Evolutionary conservation across 2,888 invertebrate species (phyloP).

Genomic region (Nomada ruficornis): DNA sequence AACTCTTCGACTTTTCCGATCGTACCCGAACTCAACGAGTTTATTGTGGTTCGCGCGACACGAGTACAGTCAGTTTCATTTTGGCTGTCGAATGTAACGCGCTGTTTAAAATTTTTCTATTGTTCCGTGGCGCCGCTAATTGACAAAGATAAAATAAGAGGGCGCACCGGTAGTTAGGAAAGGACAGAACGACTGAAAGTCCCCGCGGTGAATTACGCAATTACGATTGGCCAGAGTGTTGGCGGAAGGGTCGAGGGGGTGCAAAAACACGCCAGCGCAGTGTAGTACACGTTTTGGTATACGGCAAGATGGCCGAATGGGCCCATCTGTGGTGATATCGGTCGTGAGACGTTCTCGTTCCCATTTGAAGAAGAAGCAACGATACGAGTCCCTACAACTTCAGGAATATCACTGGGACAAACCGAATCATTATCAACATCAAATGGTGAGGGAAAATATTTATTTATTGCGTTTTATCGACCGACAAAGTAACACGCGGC

Average conservation of each 20-base stretch:
- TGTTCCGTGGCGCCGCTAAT: slow-evolving; percentile 31
- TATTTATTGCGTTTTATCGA: background rate
- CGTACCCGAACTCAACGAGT: no score
- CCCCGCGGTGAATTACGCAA: slow-evolving; percentile 55
- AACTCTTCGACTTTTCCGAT: background rate
- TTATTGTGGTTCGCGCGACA: background rate
- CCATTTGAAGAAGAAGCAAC: slow-evolving; percentile 62
- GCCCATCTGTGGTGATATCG: slow-evolving; percentile 79
- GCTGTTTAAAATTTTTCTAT: slow-evolving; percentile 11
- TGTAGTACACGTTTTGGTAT: slow-evolving; percentile 68
- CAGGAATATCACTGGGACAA: slow-evolving; percentile 54
- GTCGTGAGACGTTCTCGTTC: slow-evolving; percentile 74
- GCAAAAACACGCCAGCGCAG: slow-evolving; percentile 62
- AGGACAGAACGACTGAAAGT: slow-evolving; percentile 31
- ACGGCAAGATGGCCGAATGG: slow-evolving; percentile 78
- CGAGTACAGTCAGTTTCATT: background rate
- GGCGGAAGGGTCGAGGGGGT: slow-evolving; percentile 19
- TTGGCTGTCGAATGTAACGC: background rate
- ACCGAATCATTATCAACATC: slow-evolving; percentile 33
- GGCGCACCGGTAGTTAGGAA: background rate
- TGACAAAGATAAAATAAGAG: slow-evolving; percentile 24
- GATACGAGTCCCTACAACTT: slow-evolving; percentile 59
- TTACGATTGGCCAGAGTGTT: slow-evolving; percentile 27
- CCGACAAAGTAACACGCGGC: slow-evolving; percentile 17
- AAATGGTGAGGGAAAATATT: slow-evolving; percentile 74